These are phyloP conservation scores for Dendrophyllia cribrosa DNA, from an alignment of 64 coral and sea anemone species.

Conservation along the genomic window DNA sequence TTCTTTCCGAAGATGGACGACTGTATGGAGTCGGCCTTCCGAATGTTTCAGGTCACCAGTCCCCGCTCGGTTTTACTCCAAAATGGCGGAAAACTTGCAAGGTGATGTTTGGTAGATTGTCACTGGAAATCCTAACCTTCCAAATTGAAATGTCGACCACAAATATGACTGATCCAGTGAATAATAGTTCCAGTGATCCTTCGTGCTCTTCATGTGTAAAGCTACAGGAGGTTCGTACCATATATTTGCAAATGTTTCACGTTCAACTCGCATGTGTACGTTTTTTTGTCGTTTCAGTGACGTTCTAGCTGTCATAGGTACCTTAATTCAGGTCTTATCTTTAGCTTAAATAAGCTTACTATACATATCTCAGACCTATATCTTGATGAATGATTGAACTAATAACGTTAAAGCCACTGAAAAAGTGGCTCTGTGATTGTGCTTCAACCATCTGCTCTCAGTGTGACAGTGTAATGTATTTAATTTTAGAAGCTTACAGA, in stretches of 20 bases:
- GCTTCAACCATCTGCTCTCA: background rate
- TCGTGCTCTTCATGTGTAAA: conserved; percentile 42
- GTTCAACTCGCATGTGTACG: background rate
- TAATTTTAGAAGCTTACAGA: no score
- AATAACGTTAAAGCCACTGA: background rate
- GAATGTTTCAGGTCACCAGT: background rate
- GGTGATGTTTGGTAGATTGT: background rate
- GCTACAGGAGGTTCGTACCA: conserved; percentile 11
- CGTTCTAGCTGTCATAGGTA: background rate
- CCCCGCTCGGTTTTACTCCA: background rate
- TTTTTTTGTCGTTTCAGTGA: background rate
- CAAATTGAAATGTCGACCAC: background rate
- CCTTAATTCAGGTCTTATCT: no score
- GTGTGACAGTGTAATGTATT: no score
- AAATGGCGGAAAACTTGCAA: background rate
- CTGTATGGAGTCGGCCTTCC: no score
- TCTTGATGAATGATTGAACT: background rate
- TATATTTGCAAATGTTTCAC: background rate
- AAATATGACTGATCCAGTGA: background rate
- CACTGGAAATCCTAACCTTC: background rate
- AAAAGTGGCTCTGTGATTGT: background rate
- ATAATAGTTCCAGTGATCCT: background rate
- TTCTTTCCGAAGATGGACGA: no score
- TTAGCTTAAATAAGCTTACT: no score
- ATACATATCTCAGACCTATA: no score